Evolutionary conservation across 2,797 vertebrate genomes (phyloP), one percentile per base, ranked within the genome.

Genomic region (Erithacus rubecula): DNA sequence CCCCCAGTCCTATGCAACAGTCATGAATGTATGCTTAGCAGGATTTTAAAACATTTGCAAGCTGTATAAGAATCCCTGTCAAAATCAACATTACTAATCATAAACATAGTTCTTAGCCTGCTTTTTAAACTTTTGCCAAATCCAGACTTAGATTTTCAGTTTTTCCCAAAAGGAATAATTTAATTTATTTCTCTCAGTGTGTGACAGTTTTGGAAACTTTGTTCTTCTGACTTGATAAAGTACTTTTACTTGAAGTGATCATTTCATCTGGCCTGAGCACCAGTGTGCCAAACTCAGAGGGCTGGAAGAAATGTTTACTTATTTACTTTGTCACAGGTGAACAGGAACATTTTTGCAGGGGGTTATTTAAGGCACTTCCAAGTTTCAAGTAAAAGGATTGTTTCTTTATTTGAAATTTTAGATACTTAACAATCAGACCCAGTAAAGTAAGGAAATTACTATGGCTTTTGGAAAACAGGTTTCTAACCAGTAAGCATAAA

Each of bases 401-500:
- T 89, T 90, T 90, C 70, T 51, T 83, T 89, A 55, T 93, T 89
- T 70, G 63, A 95, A 94, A 93, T 39, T 69, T 85, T 75, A 75
- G 55, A 46, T 89, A 67, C 58, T 84, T 70, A 79, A 92, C 56
- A 60, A 87, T 52, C 56, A 94, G 19, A 70, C 21, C 74, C 30
- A 30, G 90, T 62, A 89, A 96, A 96, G 65, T 62, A 88, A 90
- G 52, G 37, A 94, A 93, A 91, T 43, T 2, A 23, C 76, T 49
- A 30, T 41, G 81, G 52, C n/a, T 83, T 97, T 96, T 91, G 74
- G 89, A 69, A 91, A 96, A 91, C 46, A 92, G 43, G 21, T 75
- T 89, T 91, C 47, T 87, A 93, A 92, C 69, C 68, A 94, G 83
- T 87, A 93, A 87, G 93, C 22, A 77, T 67, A 94, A 96, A 96